Evolutionary conservation across 2,888 invertebrate genomes (phyloP).

Genomic region (Lottia gigantea): DNA sequence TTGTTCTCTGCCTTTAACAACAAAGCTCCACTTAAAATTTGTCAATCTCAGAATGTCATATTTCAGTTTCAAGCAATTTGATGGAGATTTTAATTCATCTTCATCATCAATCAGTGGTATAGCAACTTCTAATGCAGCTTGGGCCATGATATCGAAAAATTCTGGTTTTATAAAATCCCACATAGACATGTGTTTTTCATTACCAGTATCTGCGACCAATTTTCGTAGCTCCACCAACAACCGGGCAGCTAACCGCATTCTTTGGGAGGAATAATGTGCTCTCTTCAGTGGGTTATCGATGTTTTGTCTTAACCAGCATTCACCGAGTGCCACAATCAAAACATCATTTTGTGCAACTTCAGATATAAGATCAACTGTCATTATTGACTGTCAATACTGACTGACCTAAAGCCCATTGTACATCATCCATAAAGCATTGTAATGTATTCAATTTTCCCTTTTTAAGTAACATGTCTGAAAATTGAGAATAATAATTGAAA

Average conservation of each 20-base stretch:
- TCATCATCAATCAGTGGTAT: background rate
- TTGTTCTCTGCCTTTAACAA: conserved; percentile 7
- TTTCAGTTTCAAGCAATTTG: background rate
- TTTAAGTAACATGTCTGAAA: no score
- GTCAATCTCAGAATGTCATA: conserved; percentile 18
- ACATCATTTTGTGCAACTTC: no score
- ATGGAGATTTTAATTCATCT: conserved; percentile 12
- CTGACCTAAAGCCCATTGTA: no score
- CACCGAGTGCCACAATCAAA: background rate
- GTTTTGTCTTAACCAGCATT: background rate
- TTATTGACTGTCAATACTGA: no score
- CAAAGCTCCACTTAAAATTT: conserved; percentile 17
- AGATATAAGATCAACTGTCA: no score
- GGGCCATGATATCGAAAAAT: background rate
- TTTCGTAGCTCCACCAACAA: background rate
- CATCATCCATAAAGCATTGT: no score
- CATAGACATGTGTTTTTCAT: conserved; percentile 10
- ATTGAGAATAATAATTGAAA: no score
- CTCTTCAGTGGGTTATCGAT: conserved; percentile 1
- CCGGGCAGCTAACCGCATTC: conserved; percentile 8
- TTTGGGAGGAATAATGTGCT: background rate
- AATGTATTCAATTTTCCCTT: no score
- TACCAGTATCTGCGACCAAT: background rate
- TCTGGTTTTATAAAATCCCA: conserved; percentile 10
- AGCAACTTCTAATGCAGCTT: background rate